Percentiles rank a stretch among this genome's conserved stretches.
Conservation (phyloP, 2,888 invertebrate species). For the Hybos culiciformis region DNA sequence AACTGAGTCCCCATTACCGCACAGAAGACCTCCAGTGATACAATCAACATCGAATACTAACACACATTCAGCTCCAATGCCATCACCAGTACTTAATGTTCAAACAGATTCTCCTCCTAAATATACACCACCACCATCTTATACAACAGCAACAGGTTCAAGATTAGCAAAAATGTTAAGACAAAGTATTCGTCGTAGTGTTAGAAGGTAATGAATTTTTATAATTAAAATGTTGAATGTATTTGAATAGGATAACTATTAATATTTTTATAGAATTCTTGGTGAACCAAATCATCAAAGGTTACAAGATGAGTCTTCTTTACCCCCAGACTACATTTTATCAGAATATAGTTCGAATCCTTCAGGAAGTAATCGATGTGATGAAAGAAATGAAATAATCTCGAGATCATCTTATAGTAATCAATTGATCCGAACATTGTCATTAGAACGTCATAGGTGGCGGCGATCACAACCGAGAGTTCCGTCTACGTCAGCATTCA, state of each 20-base stretch:
- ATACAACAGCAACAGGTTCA: constrained; percentile 82
- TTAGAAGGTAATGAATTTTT: constrained; percentile 40
- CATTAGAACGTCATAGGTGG: constrained; percentile 22
- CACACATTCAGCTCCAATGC: constrained; percentile 12
- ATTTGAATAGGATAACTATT: background rate
- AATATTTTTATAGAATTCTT: constrained; percentile 14
- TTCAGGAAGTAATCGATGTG: constrained; percentile 12
- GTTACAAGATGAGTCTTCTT: constrained; percentile 5
- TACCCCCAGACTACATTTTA: constrained; percentile 12
- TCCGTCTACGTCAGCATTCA: constrained; percentile 17
- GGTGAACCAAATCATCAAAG: constrained; percentile 18
- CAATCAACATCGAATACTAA: constrained; percentile 15
- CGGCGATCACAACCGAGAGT: constrained; percentile 7
- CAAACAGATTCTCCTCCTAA: constrained; percentile 74
- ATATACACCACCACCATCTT: constrained; percentile 86
- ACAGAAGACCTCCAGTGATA: constrained; percentile 21
- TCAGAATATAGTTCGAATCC: constrained; percentile 22
- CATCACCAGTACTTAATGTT: constrained; percentile 19
- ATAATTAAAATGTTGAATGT: background rate
- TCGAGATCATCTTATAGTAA: constrained; percentile 17
- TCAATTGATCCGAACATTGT: constrained; percentile 22
- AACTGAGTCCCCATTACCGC: constrained; percentile 37
- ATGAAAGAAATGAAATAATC: constrained; percentile 20
- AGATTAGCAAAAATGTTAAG: constrained; percentile 59
- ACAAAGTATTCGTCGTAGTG: constrained; percentile 65